Evolutionary conservation across 2,113 vertebrate genomes (phyloP).

Genomic region (Tachysurus fulvidraco): DNA sequence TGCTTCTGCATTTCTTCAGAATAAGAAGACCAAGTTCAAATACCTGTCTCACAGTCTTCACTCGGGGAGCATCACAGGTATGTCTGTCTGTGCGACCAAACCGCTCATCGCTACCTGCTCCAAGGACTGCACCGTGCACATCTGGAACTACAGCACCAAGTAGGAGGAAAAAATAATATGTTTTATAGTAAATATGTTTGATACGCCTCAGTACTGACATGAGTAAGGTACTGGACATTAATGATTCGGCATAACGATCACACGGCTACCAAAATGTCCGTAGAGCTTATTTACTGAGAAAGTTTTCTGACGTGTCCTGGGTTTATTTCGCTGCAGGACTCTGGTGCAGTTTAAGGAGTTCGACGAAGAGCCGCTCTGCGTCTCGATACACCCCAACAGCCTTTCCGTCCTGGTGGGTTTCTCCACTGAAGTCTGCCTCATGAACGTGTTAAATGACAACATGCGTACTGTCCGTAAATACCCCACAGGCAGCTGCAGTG

Average conservation of each 20-base stretch:
- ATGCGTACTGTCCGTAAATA: slow-evolving; percentile 84
- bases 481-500: slow-evolving; percentile 79
- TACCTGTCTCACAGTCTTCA: slow-evolving; percentile 83
- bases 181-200: background rate
- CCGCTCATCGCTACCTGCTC: slow-evolving; percentile 88
- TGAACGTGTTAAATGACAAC: slow-evolving; percentile 87
- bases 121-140: slow-evolving; percentile 84
- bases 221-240: background rate
- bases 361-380: slow-evolving; percentile 80
- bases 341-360: slow-evolving; percentile 87
- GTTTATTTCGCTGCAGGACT: slow-evolving; percentile 66
- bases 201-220: background rate
- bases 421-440: slow-evolving; percentile 84
- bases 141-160: slow-evolving; percentile 94
- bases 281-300: background rate
- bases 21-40: slow-evolving; percentile 76
- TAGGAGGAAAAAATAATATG: slow-evolving; percentile 63
- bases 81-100: slow-evolving; percentile 84
- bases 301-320: background rate
- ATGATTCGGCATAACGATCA: background rate
- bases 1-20: slow-evolving; percentile 62
- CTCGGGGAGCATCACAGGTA: slow-evolving; percentile 81
- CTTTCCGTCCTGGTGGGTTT: slow-evolving; percentile 88
- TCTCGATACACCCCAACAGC: slow-evolving; percentile 88
- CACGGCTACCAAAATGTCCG: background rate